Percentiles rank a stretch among this genome's conserved stretches.
phyloP scores from a whole-genome alignment of 1,140 invertebrate genomes.

The Apocrypta bakeri region DNA sequence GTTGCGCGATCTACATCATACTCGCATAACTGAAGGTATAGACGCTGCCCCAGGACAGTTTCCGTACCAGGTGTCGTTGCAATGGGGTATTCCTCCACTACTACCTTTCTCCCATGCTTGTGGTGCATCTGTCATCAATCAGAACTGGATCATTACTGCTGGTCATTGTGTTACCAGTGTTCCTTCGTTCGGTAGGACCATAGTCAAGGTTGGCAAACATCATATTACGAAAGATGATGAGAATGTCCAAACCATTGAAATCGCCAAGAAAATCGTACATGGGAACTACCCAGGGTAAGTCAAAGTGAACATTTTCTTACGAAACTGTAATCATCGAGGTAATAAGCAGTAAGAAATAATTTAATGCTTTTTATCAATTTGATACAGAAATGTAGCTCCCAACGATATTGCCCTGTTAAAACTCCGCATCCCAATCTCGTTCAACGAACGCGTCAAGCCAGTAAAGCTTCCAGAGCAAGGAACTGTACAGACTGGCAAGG shows the following conservation, averaged over 20 bases:
- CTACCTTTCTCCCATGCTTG: background rate
- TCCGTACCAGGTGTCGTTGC: conserved; percentile 68
- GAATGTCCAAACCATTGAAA: conserved; percentile 69
- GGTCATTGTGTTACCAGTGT: conserved; percentile 2
- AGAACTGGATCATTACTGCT: conserved; percentile 11
- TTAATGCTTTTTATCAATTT: background rate
- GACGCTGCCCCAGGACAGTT: conserved; percentile 64
- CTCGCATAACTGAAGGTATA: conserved; percentile 66
- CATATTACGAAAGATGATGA: conserved; percentile 57
- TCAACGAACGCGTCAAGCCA: conserved; percentile 74
- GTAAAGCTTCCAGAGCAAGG: conserved; percentile 70
- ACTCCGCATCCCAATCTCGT: conserved; percentile 73
- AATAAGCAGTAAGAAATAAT: background rate
- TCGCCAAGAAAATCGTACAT: conserved; percentile 71
- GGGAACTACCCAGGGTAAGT: conserved; percentile 72
- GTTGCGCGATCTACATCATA: background rate
- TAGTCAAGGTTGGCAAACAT: conserved; percentile 62
- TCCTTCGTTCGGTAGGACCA: conserved; percentile 38
- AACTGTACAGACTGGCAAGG: conserved; percentile 38
- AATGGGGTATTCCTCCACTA: conserved; percentile 29
- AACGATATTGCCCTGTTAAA: conserved; percentile 81
- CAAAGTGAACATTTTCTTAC: background rate
- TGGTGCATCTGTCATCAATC: conserved; percentile 23
- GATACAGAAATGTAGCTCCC: conserved; percentile 71
- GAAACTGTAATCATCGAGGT: background rate